phyloP scores from a whole-genome alignment of 92 coral and sea anemone species.

The Porites divaricata region DNA sequence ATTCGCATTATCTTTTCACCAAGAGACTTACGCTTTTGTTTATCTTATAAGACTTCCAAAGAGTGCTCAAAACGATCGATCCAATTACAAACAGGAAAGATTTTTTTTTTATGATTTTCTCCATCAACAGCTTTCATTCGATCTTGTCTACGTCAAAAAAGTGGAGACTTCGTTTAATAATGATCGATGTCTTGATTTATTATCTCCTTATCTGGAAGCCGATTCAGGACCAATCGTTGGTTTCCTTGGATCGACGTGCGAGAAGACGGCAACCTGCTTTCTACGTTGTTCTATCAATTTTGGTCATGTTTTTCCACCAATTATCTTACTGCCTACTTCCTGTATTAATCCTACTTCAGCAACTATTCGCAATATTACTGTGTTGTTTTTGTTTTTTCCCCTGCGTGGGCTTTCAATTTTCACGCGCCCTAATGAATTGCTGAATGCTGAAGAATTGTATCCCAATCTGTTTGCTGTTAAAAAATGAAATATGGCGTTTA shows the following conservation, averaged over 20 bases:
- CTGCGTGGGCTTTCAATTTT: conserved; percentile 7
- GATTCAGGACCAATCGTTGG: not conserved
- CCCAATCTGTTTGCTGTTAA: not conserved
- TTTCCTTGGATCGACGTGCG: too few species aligned
- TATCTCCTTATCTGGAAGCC: not conserved
- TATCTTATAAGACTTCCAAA: not conserved
- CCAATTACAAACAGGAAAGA: not conserved
- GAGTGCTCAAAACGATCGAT: not conserved
- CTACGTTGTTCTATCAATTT: not conserved
- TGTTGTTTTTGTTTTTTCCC: not conserved
- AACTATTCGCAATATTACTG: not conserved
- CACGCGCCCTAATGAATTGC: not conserved
- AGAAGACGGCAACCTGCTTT: not conserved
- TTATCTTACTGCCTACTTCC: conserved; percentile 13
- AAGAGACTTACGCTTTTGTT: too few species aligned
- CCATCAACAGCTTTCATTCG: not conserved
- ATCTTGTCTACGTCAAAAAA: not conserved
- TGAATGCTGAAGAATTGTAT: not conserved
- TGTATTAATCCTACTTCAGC: not conserved
- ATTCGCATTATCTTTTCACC: not conserved
- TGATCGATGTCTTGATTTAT: not conserved
- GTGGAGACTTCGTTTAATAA: not conserved
- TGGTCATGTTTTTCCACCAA: not conserved
- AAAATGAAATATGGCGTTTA: not conserved
- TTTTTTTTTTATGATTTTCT: not conserved